A percentile compares a stretch with the other conserved stretches of the same genome.
Evolutionary conservation across 2,888 invertebrate genomes (phyloP).

Genomic region (Mystacides longicornis): DNA sequence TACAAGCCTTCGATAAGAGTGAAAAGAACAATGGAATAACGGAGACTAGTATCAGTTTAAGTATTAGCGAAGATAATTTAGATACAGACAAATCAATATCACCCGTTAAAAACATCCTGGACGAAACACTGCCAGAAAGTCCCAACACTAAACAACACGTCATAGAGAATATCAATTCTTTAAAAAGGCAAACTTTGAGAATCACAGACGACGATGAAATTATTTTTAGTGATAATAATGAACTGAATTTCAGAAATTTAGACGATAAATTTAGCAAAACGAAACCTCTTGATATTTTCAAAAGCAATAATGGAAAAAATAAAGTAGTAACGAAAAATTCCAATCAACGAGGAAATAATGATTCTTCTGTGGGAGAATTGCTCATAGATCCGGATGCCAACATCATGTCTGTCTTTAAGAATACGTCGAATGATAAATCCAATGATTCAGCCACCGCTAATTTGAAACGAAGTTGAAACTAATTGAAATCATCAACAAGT

Average conservation of each 20-base stretch:
- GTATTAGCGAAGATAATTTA: neutral
- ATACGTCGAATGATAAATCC: too few species aligned
- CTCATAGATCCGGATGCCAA: too few species aligned
- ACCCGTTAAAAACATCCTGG: slow-evolving; percentile 12
- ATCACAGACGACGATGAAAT: neutral
- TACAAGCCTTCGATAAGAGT: slow-evolving; percentile 11
- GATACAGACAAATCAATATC: slow-evolving; percentile 5
- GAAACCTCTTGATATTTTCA: too few species aligned
- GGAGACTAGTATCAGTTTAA: neutral
- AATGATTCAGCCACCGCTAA: too few species aligned
- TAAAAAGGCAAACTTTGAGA: slow-evolving; percentile 14
- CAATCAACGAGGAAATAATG: too few species aligned
- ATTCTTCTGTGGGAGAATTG: too few species aligned
- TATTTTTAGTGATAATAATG: neutral
- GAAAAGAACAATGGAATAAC: neutral
- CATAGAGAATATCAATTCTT: slow-evolving; percentile 12
- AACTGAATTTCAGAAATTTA: neutral
- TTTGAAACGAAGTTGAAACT: too few species aligned
- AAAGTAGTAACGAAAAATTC: too few species aligned
- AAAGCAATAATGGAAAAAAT: too few species aligned
- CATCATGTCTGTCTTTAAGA: too few species aligned
- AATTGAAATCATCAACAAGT: too few species aligned
- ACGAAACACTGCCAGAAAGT: slow-evolving; percentile 16
- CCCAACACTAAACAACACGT: slow-evolving; percentile 15
- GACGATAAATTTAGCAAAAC: too few species aligned